Evolutionary conservation across 2,797 vertebrate species (phyloP), one percentile per base, ranked within the genome.

Genomic region (Sylvilagus floridanus): DNA sequence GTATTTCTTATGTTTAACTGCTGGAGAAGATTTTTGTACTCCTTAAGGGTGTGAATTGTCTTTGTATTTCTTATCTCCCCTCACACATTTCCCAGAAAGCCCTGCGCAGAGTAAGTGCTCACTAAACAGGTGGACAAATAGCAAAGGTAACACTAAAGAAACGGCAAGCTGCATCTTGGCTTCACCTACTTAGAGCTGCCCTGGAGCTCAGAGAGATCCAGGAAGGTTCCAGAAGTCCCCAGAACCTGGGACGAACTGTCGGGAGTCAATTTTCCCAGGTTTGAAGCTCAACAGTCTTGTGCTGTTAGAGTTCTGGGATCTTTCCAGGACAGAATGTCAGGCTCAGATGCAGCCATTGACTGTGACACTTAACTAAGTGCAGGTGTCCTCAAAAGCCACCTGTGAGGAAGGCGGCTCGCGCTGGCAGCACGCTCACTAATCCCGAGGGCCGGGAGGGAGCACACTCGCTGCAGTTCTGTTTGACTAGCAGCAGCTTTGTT

Each of bases 401-500:
- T 90, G 75, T 60, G 65, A n/a, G 86, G 94, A 92, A 85, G 84
- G 50, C 4, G 60, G 5, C 26, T 1, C 81, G 83, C 86, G 11
- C 37, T 84, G 82, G 52, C 54, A 68, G 35, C 0, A 0, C 2
- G 19, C 71, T 72, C 72, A 12, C 50, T 97, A 95, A 96, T 86
- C 88, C 76, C 8, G 14, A 35, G 62, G 86, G 86, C 32, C 63
- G 42, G 2, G 17, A 68, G 84, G 65, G 83, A 90, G 69, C 5
- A 8, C 50, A 71, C 78, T 85, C 86, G 28, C 87, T 96, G 93
- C 88, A 90, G 95, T 96, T 95, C 26, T 60, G 93, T 91, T 96
- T 98, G 98, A 99, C 98, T 98, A 98, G 98, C 98, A 98, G 98
- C 60, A 83, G 94, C 97, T 98, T 98, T 98, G 98, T 99, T 99